Evolutionary conservation across 1,140 invertebrate genomes (phyloP).

Genomic region (Ptiloglossa arizonensis): DNA sequence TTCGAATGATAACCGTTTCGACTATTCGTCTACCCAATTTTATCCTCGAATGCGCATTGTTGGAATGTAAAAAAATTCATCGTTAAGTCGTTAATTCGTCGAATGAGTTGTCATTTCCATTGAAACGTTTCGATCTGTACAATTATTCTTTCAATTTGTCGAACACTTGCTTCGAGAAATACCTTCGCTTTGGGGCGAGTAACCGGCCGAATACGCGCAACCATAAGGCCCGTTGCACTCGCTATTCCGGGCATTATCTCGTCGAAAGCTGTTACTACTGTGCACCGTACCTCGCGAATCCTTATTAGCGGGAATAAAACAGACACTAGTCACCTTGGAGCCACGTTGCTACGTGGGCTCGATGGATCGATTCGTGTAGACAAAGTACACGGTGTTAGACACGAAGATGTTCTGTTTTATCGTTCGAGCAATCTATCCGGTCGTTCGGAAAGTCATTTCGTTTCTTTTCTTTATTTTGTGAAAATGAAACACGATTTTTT

Average conservation of each 20-base stretch:
- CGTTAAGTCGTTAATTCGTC: background rate
- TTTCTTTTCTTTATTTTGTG: no score
- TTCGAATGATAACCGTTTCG: no score
- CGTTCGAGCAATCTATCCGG: no score
- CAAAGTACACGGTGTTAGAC: no score
- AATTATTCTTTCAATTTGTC: background rate
- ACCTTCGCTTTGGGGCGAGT: conserved; percentile 75
- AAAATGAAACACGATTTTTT: no score
- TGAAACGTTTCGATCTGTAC: no score
- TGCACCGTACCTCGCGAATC: background rate
- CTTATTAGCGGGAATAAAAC: background rate
- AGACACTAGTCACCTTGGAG: conserved; percentile 11
- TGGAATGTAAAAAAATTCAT: no score
- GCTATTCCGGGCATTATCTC: conserved; percentile 70
- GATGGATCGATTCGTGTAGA: conserved; percentile 64
- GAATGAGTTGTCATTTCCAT: no score
- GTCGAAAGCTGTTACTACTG: background rate
- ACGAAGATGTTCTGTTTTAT: no score
- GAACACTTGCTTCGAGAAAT: background rate
- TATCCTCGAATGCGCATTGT: no score
- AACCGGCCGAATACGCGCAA: conserved; percentile 73
- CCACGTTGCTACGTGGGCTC: conserved; percentile 51
- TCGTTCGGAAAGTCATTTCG: no score
- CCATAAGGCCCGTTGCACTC: conserved; percentile 78
- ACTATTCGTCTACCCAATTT: no score